Evolutionary conservation across 2,797 vertebrate genomes (phyloP).

Genomic region (Alcedo atthis): DNA sequence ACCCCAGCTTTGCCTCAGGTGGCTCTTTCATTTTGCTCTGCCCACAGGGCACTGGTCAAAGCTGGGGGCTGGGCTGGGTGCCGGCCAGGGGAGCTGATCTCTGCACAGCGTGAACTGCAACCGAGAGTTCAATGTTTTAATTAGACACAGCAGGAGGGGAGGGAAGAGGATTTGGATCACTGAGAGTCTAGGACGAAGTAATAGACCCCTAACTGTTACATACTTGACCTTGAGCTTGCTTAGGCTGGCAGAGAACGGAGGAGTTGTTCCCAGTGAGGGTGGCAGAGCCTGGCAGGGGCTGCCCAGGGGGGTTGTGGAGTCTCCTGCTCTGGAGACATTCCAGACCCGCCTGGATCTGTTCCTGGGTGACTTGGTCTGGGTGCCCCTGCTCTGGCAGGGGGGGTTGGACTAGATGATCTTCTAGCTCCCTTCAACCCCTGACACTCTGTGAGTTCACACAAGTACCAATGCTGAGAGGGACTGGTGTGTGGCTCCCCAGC

Average conservation of each 20-base stretch:
- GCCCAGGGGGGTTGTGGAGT: too few species aligned
- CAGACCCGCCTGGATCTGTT: too few species aligned
- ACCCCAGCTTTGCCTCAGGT: fast-evolving
- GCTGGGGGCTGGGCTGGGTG: background rate
- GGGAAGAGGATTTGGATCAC: constrained; percentile 15
- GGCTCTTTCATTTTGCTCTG: background rate
- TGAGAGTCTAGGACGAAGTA: background rate
- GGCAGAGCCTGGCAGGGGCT: too few species aligned
- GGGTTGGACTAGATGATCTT: too few species aligned
- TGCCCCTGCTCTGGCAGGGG: too few species aligned
- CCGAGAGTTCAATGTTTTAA: background rate
- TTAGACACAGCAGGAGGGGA: background rate
- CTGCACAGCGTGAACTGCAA: background rate
- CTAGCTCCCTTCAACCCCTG: too few species aligned
- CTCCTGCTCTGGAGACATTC: too few species aligned
- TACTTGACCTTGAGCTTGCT: background rate
- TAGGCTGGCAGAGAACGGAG: background rate
- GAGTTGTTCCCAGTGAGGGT: background rate
- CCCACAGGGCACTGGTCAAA: fast-evolving
- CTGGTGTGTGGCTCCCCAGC: fast-evolving
- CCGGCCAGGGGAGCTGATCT: background rate
- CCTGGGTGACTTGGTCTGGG: too few species aligned
- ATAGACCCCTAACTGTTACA: background rate
- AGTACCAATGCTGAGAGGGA: background rate
- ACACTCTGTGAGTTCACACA: background rate